phyloP scores from a whole-genome alignment of 2,888 invertebrate genomes.

The Tiphia femorata region DNA sequence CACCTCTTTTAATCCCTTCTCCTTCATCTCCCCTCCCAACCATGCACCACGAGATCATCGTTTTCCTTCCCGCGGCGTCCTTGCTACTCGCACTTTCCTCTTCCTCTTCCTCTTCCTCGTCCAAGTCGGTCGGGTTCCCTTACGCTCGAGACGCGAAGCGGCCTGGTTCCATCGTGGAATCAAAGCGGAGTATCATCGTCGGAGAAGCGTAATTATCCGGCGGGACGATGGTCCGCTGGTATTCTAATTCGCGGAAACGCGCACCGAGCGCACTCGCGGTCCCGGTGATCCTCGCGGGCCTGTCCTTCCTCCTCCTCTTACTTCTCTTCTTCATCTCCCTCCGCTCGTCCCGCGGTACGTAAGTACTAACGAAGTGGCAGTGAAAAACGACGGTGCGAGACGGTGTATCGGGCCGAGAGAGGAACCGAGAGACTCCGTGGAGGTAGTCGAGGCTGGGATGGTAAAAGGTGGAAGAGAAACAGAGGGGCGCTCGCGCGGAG shows the following conservation, averaged over 20 bases:
- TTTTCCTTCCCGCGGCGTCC: too few relatives aligned
- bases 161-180: constrained; percentile 22
- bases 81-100: neutral
- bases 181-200: constrained; percentile 28
- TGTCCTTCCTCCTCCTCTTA: too few relatives aligned
- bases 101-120: neutral
- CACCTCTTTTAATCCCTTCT: too few relatives aligned
- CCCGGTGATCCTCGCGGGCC: too few relatives aligned
- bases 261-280: constrained; percentile 7
- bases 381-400: constrained; percentile 38
- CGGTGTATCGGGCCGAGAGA: constrained; percentile 22
- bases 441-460: too few relatives aligned
- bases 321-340: too few relatives aligned
- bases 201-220: constrained; percentile 33
- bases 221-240: constrained; percentile 24
- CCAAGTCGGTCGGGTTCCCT: constrained; percentile 15
- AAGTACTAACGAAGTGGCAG: constrained; percentile 44
- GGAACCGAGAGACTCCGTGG: neutral
- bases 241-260: constrained; percentile 41
- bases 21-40: too few relatives aligned
- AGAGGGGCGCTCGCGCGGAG: too few relatives aligned
- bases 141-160: constrained; percentile 6
- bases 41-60: too few relatives aligned
- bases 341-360: too few relatives aligned
- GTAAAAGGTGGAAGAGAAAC: neutral